Conservation (phyloP, 2,113 vertebrate species). For the Festucalex cinctus region DNA sequence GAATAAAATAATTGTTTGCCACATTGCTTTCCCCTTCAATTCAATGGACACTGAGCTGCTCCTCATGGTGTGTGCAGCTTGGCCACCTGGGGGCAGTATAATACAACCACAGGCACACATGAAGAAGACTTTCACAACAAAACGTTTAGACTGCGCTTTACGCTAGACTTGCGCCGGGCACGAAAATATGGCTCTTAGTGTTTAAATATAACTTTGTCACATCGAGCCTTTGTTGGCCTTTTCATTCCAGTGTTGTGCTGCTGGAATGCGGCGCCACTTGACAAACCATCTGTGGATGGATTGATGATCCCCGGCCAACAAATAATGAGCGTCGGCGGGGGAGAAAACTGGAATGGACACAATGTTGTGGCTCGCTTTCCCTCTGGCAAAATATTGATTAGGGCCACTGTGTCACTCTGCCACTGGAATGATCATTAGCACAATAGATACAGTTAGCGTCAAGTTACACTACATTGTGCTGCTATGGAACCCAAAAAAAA, state of each 20-base stretch:
- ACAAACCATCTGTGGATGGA: slow-evolving; percentile 23
- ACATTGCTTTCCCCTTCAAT: not conserved
- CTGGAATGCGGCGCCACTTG: slow-evolving; percentile 9
- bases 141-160: too few relatives aligned
- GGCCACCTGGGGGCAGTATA: too few relatives aligned
- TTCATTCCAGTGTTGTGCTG: slow-evolving; percentile 2
- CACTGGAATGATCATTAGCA: not conserved
- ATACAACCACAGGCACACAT: not conserved
- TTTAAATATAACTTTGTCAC: too few relatives aligned
- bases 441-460: not conserved
- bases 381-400: slow-evolving; percentile 52
- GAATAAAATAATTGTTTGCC: not conserved
- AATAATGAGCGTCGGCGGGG: slow-evolving; percentile 27
- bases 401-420: slow-evolving; percentile 1
- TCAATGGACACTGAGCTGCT: not conserved
- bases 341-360: slow-evolving; percentile 38
- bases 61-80: not conserved
- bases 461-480: not conserved
- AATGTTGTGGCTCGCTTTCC: slow-evolving; percentile 31
- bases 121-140: too few relatives aligned
- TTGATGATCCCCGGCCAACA: slow-evolving; percentile 27
- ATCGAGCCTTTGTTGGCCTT: not conserved
- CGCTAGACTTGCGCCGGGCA: too few relatives aligned
- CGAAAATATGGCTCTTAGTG: not conserved
- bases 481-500: not conserved